Conservation (phyloP, 2,113 vertebrate species). For the Calyptommatus sinebrachiatus region DNA sequence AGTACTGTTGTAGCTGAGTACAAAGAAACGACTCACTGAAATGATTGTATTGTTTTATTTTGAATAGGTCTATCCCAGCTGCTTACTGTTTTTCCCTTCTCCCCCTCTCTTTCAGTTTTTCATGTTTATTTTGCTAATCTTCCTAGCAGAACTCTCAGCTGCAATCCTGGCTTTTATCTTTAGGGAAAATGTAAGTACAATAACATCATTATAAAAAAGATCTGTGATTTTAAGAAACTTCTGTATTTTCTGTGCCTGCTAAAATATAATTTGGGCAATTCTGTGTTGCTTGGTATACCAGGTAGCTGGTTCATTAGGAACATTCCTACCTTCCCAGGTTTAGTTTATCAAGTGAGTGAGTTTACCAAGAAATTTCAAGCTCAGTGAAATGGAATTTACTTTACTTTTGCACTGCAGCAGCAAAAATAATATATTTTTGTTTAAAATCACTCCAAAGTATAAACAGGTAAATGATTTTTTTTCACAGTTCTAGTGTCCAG, state of each 20-base stretch:
- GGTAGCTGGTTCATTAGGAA: too few species aligned
- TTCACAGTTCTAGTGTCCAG: background rate
- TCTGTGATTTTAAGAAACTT: slow-evolving; percentile 10
- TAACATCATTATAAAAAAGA: background rate
- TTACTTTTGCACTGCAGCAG: background rate
- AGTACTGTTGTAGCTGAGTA: background rate
- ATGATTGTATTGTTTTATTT: slow-evolving; percentile 13
- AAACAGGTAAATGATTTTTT: background rate
- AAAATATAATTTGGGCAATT: too few species aligned
- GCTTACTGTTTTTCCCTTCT: background rate
- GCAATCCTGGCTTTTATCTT: slow-evolving; percentile 92
- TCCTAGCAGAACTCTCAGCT: slow-evolving; percentile 90
- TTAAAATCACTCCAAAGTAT: background rate
- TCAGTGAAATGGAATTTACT: slow-evolving; percentile 17
- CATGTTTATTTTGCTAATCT: slow-evolving; percentile 93
- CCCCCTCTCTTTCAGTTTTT: slow-evolving; percentile 82
- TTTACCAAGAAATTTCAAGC: background rate
- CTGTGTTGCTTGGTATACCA: too few species aligned
- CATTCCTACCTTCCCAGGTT: too few species aligned
- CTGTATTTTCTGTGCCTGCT: background rate
- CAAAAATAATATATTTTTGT: background rate
- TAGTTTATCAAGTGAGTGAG: too few species aligned
- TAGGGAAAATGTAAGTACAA: slow-evolving; percentile 86
- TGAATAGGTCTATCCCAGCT: slow-evolving; percentile 6
- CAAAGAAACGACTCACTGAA: fast-evolving